These are phyloP conservation scores for Hirtodrosophila duncani DNA, from an alignment of 2,888 invertebrate species.

Conservation along the genomic window DNA sequence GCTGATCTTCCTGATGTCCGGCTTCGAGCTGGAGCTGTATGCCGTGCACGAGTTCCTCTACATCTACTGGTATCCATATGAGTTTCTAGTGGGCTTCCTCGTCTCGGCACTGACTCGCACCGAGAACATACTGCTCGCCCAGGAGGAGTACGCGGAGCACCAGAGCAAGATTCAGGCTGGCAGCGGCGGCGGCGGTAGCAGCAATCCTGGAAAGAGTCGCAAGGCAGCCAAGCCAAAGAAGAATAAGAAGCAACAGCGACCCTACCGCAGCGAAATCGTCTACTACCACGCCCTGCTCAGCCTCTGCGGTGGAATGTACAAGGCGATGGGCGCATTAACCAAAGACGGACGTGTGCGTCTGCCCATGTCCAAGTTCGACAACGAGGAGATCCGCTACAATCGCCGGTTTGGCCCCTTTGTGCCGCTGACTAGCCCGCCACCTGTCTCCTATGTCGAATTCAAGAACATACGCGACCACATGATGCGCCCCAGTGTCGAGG, in stretches of 20 bases:
- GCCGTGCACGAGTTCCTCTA: conserved; percentile 97
- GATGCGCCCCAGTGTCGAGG: conserved; percentile 81
- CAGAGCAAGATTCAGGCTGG: conserved; percentile 65
- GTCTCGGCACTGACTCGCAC: conserved; percentile 94
- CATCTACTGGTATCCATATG: conserved; percentile 97
- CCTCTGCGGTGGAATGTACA: conserved; percentile 96
- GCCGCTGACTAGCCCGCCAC: conserved; percentile 91
- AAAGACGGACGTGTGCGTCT: conserved; percentile 91
- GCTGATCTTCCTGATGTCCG: conserved; percentile 95
- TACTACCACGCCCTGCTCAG: conserved; percentile 94
- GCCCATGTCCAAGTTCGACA: conserved; percentile 93
- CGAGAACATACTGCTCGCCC: conserved; percentile 89
- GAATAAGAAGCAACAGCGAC: conserved; percentile 83
- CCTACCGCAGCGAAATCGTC: conserved; percentile 90
- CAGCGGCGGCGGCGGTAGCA: conserved; percentile 11
- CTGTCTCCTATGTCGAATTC: conserved; percentile 93
- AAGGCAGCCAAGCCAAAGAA: conserved; percentile 79
- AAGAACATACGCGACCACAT: conserved; percentile 87
- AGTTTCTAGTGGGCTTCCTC: conserved; percentile 95
- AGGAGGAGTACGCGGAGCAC: conserved; percentile 82
- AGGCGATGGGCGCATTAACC: conserved; percentile 94
- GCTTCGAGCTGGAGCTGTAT: conserved; percentile 96
- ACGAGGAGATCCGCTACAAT: conserved; percentile 95
- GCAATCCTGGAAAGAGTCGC: conserved; percentile 70
- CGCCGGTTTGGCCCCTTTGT: conserved; percentile 95